phyloP scores from a whole-genome alignment of 2,888 invertebrate species.

The Craniophora ligustri region DNA sequence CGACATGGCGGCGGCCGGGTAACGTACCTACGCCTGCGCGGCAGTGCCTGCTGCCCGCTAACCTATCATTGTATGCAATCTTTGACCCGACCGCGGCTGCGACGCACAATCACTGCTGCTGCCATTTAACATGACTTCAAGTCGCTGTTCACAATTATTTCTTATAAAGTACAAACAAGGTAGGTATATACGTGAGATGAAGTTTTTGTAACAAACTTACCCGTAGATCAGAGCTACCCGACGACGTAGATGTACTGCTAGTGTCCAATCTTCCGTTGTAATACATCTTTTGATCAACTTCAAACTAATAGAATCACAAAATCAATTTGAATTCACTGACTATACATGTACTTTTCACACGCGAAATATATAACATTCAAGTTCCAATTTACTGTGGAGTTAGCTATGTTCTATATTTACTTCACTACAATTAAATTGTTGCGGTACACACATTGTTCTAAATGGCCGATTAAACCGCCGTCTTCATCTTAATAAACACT shows the following conservation, averaged over 20 bases:
- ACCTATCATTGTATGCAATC: slow-evolving; percentile 58
- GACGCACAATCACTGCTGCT: slow-evolving; percentile 44
- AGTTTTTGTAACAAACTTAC: slow-evolving; percentile 61
- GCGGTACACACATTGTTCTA: slow-evolving; percentile 61
- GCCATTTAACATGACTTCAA: slow-evolving; percentile 8
- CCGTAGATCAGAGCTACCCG: slow-evolving; percentile 80
- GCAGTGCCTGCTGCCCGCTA: slow-evolving; percentile 28
- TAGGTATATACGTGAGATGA: not conserved
- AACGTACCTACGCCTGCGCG: slow-evolving; percentile 34
- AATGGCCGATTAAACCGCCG: slow-evolving; percentile 51
- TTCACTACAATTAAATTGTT: slow-evolving; percentile 61
- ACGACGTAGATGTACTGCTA: slow-evolving; percentile 80
- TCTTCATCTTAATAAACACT: slow-evolving; percentile 58
- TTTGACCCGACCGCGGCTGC: slow-evolving; percentile 54
- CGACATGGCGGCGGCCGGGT: slow-evolving; percentile 26
- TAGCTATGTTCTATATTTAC: slow-evolving; percentile 33
- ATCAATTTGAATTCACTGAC: slow-evolving; percentile 25
- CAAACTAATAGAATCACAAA: slow-evolving; percentile 1
- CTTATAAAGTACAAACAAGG: slow-evolving; percentile 5
- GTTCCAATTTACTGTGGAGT: slow-evolving; percentile 19
- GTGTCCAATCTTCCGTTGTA: slow-evolving; percentile 72
- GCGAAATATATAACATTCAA: not conserved
- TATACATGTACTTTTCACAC: slow-evolving; percentile 11
- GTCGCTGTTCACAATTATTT: slow-evolving; percentile 9
- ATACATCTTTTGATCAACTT: slow-evolving; percentile 57